A percentile compares a stretch with the other conserved stretches of the same genome.
Conservation (phyloP, 92 coral and sea anemone genomes). For the Epizoanthus illoricatus region DNA sequence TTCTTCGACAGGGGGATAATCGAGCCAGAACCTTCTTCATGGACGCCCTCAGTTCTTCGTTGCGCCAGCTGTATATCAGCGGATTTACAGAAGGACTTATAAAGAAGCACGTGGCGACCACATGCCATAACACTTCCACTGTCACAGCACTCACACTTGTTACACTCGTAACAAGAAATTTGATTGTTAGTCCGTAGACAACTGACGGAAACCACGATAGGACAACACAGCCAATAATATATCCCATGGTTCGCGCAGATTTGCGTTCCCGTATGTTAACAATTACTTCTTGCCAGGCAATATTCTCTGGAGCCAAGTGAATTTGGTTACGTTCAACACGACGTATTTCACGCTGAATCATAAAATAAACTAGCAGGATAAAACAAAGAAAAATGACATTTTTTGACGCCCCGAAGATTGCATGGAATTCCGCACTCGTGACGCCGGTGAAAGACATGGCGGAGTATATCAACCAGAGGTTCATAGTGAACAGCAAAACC, state of each 20-base stretch:
- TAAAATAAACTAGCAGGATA: background rate
- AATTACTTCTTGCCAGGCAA: background rate
- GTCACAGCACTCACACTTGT: background rate
- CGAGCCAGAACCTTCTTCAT: slow-evolving; percentile 15
- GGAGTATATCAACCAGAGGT: background rate
- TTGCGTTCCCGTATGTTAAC: slow-evolving; percentile 14
- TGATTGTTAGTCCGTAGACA: slow-evolving; percentile 7
- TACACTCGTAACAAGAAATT: background rate
- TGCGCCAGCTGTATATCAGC: slow-evolving; percentile 16
- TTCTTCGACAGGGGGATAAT: slow-evolving; percentile 5
- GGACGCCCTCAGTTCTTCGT: slow-evolving; percentile 1
- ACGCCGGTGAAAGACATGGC: slow-evolving; percentile 11
- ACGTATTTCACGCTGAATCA: background rate
- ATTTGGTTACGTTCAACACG: background rate
- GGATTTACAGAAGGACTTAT: slow-evolving; percentile 20
- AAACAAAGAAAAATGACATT: background rate
- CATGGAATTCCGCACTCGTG: background rate
- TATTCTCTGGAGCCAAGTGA: slow-evolving; percentile 12
- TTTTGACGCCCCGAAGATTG: background rate
- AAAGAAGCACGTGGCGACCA: slow-evolving; percentile 15
- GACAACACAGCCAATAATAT: slow-evolving; percentile 13
- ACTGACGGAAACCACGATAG: slow-evolving; percentile 10
- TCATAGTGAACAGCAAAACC: background rate
- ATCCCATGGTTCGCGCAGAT: slow-evolving; percentile 7
- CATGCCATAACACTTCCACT: slow-evolving; percentile 9